Evolutionary conservation across 2,797 vertebrate species (phyloP).

Genomic region (Mastacembelus armatus): DNA sequence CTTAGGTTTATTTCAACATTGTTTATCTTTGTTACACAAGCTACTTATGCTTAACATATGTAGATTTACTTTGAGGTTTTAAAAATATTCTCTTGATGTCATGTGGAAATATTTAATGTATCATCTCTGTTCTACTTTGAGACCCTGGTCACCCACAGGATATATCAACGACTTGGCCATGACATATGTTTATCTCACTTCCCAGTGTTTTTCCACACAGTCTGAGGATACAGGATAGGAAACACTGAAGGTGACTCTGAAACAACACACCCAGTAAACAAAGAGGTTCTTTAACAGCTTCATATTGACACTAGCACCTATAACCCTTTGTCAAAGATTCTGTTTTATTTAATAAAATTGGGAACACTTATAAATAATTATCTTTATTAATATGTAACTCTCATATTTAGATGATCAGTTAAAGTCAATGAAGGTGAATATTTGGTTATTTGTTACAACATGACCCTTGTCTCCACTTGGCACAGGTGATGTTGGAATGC

Average conservation of each 20-base stretch:
- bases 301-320: not conserved
- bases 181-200: constrained; percentile 41
- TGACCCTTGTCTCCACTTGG: constrained; percentile 17
- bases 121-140: constrained; percentile 4
- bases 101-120: not conserved
- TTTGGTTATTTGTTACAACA: not conserved
- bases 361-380: not conserved
- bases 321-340: not conserved
- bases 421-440: not conserved
- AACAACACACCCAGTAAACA: constrained; percentile 49
- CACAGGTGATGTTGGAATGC: not conserved
- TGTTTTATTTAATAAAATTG: not conserved
- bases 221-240: constrained; percentile 47
- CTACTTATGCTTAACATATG: too few species aligned
- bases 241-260: constrained; percentile 12
- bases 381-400: not conserved
- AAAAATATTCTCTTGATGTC: not conserved
- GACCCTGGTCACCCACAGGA: constrained; percentile 19
- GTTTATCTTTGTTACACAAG: constrained; percentile 22
- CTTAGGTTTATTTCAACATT: not conserved
- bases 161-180: constrained; percentile 24
- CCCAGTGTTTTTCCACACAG: constrained; percentile 45
- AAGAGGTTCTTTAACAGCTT: constrained; percentile 9
- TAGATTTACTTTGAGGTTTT: not conserved
- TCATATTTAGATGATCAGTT: not conserved